Evolutionary conservation across 2,113 vertebrate species (phyloP).

Genomic region (Oreochromis spilurus): DNA sequence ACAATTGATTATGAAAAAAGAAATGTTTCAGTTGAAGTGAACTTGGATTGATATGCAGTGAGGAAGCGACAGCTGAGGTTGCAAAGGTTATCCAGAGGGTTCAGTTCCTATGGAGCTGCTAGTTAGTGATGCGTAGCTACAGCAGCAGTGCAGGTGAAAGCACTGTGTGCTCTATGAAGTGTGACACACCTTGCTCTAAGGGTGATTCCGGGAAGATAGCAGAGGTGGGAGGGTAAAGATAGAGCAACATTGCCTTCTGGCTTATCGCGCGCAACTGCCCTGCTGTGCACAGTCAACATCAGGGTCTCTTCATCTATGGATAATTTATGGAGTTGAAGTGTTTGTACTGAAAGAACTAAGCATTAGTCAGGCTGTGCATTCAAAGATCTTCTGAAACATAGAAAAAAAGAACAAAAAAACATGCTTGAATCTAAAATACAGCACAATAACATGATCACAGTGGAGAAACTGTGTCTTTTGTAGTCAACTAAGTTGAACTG

Average conservation of each 20-base stretch:
- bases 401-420: background rate
- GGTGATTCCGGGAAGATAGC: constrained; percentile 5
- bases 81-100: constrained; percentile 34
- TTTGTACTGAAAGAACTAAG: constrained; percentile 15
- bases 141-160: constrained; percentile 51
- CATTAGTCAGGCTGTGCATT: background rate
- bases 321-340: background rate
- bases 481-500: background rate
- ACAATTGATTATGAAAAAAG: constrained; percentile 4
- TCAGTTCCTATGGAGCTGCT: constrained; percentile 20
- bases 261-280: constrained; percentile 18
- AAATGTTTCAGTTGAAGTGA: background rate
- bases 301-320: background rate
- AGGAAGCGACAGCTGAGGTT: constrained; percentile 26
- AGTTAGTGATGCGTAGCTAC: constrained; percentile 43
- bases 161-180: constrained; percentile 44
- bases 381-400: background rate
- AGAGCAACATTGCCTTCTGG: background rate
- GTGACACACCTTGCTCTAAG: constrained; percentile 37
- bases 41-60: constrained; percentile 18
- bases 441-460: background rate
- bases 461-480: background rate
- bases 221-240: background rate
- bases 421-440: background rate
- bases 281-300: background rate